Evolutionary conservation across 1,140 invertebrate genomes (phyloP).

Genomic region (Cardiocondyla obscurior): DNA sequence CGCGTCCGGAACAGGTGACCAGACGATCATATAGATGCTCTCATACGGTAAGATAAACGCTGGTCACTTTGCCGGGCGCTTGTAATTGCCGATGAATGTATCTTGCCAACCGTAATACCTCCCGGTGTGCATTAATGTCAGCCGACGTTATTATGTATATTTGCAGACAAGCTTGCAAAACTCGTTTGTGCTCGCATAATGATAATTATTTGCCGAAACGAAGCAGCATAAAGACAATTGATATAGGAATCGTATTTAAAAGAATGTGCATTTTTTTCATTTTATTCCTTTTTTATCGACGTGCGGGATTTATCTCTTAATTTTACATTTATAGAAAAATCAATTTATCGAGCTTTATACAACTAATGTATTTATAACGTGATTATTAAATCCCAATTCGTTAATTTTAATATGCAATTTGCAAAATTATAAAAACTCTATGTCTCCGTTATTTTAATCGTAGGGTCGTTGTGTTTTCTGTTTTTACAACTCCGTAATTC

Average conservation of each 20-base stretch:
- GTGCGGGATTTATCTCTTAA: background rate
- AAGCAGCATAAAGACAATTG: background rate
- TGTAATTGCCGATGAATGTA: conserved; percentile 53
- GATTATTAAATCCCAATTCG: conserved; percentile 1
- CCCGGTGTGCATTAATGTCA: conserved; percentile 24
- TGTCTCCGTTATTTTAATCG: background rate
- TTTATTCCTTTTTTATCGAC: background rate
- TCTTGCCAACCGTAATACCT: conserved; percentile 32
- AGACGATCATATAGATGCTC: conserved; percentile 36
- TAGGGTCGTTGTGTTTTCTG: background rate
- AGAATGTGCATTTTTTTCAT: background rate
- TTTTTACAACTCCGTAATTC: conserved; percentile 17
- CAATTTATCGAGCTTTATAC: background rate
- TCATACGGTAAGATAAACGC: conserved; percentile 41
- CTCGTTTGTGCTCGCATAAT: background rate
- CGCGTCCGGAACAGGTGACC: conserved; percentile 46
- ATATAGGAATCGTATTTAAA: background rate
- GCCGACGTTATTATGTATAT: conserved; percentile 20
- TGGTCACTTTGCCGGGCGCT: conserved; percentile 38
- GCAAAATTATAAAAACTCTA: background rate
- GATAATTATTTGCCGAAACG: conserved; percentile 17
- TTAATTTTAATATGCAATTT: conserved; percentile 28
- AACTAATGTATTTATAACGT: background rate
- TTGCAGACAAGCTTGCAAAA: conserved; percentile 3
- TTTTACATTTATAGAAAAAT: background rate